These are phyloP conservation scores for Vanessa atalanta DNA, from an alignment of 1,140 invertebrate species.

Conservation along the genomic window DNA sequence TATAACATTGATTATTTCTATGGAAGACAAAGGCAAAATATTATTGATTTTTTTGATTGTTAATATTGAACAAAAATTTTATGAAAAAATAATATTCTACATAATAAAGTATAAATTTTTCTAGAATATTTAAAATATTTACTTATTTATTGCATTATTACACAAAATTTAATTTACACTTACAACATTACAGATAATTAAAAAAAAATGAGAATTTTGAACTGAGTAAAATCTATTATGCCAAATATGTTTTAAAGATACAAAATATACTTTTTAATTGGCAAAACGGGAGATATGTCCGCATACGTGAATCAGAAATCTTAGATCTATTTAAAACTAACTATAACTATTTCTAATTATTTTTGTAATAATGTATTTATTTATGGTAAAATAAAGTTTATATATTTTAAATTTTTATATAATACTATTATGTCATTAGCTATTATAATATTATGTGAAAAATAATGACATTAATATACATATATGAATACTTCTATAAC, in stretches of 20 bases:
- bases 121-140: not conserved
- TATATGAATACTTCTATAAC: not conserved
- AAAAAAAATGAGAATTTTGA: slow-evolving; percentile 1
- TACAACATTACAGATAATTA: not conserved
- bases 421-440: not conserved
- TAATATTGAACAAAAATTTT: too few species aligned
- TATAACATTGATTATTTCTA: not conserved
- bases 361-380: not conserved
- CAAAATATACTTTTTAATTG: slow-evolving; percentile 58
- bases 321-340: slow-evolving; percentile 1
- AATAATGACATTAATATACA: slow-evolving; percentile 5
- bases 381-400: not conserved
- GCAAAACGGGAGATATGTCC: slow-evolving; percentile 75
- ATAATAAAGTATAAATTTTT: not conserved
- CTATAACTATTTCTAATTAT: slow-evolving; percentile 8
- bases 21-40: not conserved
- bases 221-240: slow-evolving; percentile 10
- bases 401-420: slow-evolving; percentile 8
- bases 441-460: slow-evolving; percentile 1
- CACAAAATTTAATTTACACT: slow-evolving; percentile 18
- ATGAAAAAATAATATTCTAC: too few species aligned
- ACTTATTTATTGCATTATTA: slow-evolving; percentile 26
- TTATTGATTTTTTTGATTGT: not conserved
- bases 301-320: slow-evolving; percentile 43
- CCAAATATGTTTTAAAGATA: slow-evolving; percentile 23